A percentile compares a stretch with the other conserved stretches of the same genome.
Conservation (phyloP, 2,797 vertebrate species). For the Acipenser oxyrinchus region DNA sequence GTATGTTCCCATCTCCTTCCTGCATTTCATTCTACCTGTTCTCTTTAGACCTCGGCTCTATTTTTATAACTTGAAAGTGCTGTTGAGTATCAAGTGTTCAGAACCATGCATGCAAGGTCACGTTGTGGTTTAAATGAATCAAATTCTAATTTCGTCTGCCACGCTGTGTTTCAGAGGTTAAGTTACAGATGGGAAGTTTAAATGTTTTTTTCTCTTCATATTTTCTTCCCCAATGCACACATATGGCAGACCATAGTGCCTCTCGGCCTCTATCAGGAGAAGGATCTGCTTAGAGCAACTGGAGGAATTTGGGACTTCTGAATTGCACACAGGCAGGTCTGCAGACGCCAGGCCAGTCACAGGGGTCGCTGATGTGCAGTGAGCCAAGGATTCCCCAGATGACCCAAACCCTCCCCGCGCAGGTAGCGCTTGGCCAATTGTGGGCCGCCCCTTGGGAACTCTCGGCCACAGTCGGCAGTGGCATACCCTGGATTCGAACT, state of each 20-base stretch:
- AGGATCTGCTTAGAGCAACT: too few relatives aligned
- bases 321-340: too few relatives aligned
- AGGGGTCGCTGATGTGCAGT: too few relatives aligned
- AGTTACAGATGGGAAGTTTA: slow-evolving; percentile 60
- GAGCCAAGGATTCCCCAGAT: too few relatives aligned
- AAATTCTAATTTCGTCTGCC: slow-evolving; percentile 1
- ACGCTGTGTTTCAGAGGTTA: slow-evolving; percentile 38
- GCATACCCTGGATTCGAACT: too few relatives aligned
- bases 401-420: too few relatives aligned
- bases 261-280: too few relatives aligned
- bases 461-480: too few relatives aligned
- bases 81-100: background rate
- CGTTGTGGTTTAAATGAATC: background rate
- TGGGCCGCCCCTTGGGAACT: too few relatives aligned
- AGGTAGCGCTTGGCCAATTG: too few relatives aligned
- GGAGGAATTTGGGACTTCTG: too few relatives aligned
- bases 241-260: slow-evolving; percentile 27
- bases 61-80: background rate
- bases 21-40: slow-evolving; percentile 8
- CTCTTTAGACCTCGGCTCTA: background rate
- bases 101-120: background rate
- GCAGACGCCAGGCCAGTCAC: too few relatives aligned
- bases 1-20: slow-evolving; percentile 3
- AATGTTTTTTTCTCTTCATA: slow-evolving; percentile 58
- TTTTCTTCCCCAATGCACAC: slow-evolving; percentile 12